A percentile compares a stretch with the other conserved stretches of the same genome.
Evolutionary conservation across 2,113 vertebrate species (phyloP).

Genomic region (Tragelaphus imberbis): DNA sequence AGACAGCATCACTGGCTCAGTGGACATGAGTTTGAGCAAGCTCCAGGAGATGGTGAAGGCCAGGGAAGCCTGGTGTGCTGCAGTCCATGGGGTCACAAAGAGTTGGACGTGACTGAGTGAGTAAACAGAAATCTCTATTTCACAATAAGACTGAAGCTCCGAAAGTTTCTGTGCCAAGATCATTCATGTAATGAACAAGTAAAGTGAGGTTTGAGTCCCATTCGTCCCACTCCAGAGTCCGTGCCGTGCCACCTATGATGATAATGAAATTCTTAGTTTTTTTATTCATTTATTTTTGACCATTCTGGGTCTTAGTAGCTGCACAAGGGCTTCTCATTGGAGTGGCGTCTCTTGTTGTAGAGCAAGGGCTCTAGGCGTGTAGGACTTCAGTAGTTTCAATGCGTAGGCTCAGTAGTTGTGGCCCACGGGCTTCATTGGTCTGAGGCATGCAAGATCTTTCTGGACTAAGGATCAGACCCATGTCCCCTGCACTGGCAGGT

Average conservation of each 20-base stretch:
- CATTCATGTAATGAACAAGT: background rate
- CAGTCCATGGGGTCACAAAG: background rate
- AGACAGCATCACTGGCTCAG: background rate
- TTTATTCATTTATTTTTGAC: background rate
- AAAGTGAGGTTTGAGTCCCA: background rate
- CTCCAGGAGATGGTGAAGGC: background rate
- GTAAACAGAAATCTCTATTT: background rate
- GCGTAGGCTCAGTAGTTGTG: background rate
- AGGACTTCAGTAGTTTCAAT: background rate
- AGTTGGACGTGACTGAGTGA: background rate
- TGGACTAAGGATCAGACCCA: background rate
- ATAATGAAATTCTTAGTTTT: background rate
- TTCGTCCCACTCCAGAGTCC: too few species aligned
- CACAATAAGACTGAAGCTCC: background rate
- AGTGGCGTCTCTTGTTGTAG: background rate
- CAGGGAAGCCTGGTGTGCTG: background rate
- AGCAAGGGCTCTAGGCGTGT: background rate
- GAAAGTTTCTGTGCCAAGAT: rapidly evolving
- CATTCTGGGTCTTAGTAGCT: background rate
- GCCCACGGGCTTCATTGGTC: background rate
- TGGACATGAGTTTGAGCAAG: background rate
- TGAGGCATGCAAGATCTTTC: background rate
- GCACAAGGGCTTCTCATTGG: background rate
- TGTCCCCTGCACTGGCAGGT: background rate
- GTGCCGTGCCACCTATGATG: background rate